These are phyloP conservation scores for Aporophyla nigra DNA, from an alignment of 2,888 invertebrate species.

Conservation along the genomic window DNA sequence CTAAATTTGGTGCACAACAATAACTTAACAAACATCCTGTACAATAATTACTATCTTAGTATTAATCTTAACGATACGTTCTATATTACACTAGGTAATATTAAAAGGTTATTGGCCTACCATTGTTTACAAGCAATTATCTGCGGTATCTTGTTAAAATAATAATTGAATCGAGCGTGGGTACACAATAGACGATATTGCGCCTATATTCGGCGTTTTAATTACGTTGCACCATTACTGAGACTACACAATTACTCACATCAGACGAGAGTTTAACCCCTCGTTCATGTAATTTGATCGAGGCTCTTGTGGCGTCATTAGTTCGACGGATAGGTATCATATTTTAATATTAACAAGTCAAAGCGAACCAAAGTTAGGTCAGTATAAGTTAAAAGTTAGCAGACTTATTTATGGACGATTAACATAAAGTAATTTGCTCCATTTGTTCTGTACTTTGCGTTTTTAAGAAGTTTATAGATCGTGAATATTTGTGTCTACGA, in stretches of 20 bases:
- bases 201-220: slow-evolving; percentile 54
- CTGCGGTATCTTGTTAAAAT: slow-evolving; percentile 70
- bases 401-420: slow-evolving; percentile 29
- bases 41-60: slow-evolving; percentile 29
- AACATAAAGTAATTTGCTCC: background rate
- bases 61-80: slow-evolving; percentile 53
- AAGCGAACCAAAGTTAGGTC: slow-evolving; percentile 29
- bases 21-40: slow-evolving; percentile 20
- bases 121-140: slow-evolving; percentile 71
- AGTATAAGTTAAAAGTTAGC: slow-evolving; percentile 21
- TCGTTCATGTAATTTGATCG: slow-evolving; percentile 35
- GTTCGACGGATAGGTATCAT: slow-evolving; percentile 36
- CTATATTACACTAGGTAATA: slow-evolving; percentile 58
- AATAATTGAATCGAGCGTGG: slow-evolving; percentile 74
- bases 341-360: slow-evolving; percentile 48
- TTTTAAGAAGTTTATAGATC: background rate
- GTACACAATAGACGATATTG: slow-evolving; percentile 59
- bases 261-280: slow-evolving; percentile 20
- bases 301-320: slow-evolving; percentile 42
- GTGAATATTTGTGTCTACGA: slow-evolving; percentile 23
- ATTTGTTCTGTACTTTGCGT: background rate
- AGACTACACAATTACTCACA: slow-evolving; percentile 44
- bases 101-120: slow-evolving; percentile 70
- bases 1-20: slow-evolving; percentile 30
- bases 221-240: slow-evolving; percentile 56